These are phyloP conservation scores for Drosophila watanabei DNA, from an alignment of 1,140 invertebrate genomes.

Conservation along the genomic window DNA sequence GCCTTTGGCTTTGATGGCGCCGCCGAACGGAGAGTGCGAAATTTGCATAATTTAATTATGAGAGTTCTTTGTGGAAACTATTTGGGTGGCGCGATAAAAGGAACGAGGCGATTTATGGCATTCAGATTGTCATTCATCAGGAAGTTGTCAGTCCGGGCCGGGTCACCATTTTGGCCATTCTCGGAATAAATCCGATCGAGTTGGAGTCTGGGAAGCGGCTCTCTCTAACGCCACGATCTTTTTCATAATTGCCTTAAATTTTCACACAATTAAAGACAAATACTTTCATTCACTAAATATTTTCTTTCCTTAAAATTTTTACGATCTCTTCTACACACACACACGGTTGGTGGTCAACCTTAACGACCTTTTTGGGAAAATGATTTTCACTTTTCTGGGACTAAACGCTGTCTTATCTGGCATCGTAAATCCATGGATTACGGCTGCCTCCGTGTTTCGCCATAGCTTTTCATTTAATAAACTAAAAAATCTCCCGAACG, in stretches of 20 bases:
- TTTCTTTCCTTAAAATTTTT: constrained; percentile 42
- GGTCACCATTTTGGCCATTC: constrained; percentile 45
- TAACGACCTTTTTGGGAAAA: constrained; percentile 47
- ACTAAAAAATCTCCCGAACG: constrained; percentile 54
- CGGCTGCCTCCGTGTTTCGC: constrained; percentile 47
- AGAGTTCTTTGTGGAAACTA: constrained; percentile 76
- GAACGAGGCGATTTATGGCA: constrained; percentile 65
- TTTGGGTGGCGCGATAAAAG: constrained; percentile 79
- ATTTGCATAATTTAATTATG: constrained; percentile 83
- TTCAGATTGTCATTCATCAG: constrained; percentile 66
- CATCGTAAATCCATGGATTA: constrained; percentile 55
- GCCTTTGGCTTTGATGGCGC: constrained; percentile 61
- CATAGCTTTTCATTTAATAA: constrained; percentile 84
- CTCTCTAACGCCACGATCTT: not conserved
- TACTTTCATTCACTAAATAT: constrained; percentile 67
- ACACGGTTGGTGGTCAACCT: constrained; percentile 34
- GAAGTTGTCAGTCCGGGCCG: constrained; percentile 44
- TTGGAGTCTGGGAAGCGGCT: not conserved
- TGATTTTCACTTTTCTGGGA: constrained; percentile 66
- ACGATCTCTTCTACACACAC: constrained; percentile 33
- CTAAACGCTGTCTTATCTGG: constrained; percentile 59
- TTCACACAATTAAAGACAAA: constrained; percentile 73
- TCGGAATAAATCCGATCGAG: constrained; percentile 10
- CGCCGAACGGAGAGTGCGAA: constrained; percentile 62
- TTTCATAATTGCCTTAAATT: constrained; percentile 31